Base-by-base conservation (phyloP, 2,797 vertebrate genomes). In the Acipenser transmontanus region DNA sequence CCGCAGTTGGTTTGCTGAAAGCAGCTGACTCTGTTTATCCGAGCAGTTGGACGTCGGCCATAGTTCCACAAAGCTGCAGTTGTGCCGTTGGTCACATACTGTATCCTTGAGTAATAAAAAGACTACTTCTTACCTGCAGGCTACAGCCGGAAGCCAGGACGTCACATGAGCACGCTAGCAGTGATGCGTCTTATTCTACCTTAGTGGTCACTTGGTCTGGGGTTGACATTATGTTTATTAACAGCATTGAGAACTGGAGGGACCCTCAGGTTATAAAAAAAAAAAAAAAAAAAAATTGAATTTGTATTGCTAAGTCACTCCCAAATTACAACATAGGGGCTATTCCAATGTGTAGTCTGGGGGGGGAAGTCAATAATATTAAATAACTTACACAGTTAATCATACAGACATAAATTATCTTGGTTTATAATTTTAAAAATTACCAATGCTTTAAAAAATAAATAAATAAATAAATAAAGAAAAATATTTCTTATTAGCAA, bases 11-110 rank as follows among this genome's bases (percentile, higher is more conserved):
- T 20, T 49, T 64, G 50, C n/a, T 13, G 8, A 61, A 66, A 78
- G 78, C 83, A 86, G 83, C 84, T 86, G 84, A 88, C 78, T 54
- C 73, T 73, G 74, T 79, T 76, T 78, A 77, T 78, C 77, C 74
- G 77, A 72, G 74, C 68, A 62, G 73, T 69, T 69, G 69, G 76
- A 78, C 7, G 61, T 66, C 64, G 66, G 73, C 77, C 70, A 59
- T 71, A 69, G 61, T 57, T 47, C 70, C 70, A 87, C 84, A 87
- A 87, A 82, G 78, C 77, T 74, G 66, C 69, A 67, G 72, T 81
- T 88, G 85, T 87, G 78, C 67, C 11, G 12, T 7, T 13, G 13
- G 12, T 8, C 59, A 61, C 50, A 61, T 49, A 57, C 34, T 34
- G 34, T 34, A 34, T 52, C 48, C 66, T 68, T 8, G 75, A 70